Conservation (phyloP, 2,888 invertebrate genomes). For the Sericinus montela region DNA sequence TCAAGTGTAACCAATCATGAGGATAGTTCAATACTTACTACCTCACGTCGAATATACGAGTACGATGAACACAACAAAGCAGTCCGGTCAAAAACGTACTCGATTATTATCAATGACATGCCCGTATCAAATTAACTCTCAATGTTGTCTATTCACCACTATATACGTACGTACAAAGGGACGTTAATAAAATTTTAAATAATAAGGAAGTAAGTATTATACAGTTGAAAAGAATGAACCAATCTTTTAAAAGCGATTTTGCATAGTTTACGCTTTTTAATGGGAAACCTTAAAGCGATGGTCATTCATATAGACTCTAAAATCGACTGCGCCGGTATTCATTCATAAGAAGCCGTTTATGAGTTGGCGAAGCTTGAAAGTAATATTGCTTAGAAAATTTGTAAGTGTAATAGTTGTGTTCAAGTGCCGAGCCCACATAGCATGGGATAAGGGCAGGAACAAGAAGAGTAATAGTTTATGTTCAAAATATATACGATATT, state of each 20-base stretch:
- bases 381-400: slow-evolving; percentile 3
- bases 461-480: too few species aligned
- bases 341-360: slow-evolving; percentile 16
- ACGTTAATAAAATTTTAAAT: slow-evolving; percentile 27
- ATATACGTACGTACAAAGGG: neutral
- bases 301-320: slow-evolving; percentile 13
- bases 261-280: slow-evolving; percentile 26
- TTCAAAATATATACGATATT: too few species aligned
- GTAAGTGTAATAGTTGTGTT: neutral
- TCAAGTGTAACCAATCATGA: slow-evolving; percentile 3
- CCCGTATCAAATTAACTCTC: slow-evolving; percentile 42
- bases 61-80: slow-evolving; percentile 21
- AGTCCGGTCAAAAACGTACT: slow-evolving; percentile 21
- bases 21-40: slow-evolving; percentile 16
- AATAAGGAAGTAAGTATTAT: slow-evolving; percentile 56
- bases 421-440: too few species aligned
- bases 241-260: slow-evolving; percentile 29
- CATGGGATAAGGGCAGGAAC: too few species aligned
- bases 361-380: slow-evolving; percentile 10
- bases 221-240: slow-evolving; percentile 32
- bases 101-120: slow-evolving; percentile 25
- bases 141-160: slow-evolving; percentile 29
- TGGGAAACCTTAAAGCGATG: slow-evolving; percentile 45
- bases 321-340: slow-evolving; percentile 2
- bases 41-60: slow-evolving; percentile 20